Base-by-base conservation (phyloP, 2,797 vertebrate genomes). In the Phoeniculus purpureus region DNA sequence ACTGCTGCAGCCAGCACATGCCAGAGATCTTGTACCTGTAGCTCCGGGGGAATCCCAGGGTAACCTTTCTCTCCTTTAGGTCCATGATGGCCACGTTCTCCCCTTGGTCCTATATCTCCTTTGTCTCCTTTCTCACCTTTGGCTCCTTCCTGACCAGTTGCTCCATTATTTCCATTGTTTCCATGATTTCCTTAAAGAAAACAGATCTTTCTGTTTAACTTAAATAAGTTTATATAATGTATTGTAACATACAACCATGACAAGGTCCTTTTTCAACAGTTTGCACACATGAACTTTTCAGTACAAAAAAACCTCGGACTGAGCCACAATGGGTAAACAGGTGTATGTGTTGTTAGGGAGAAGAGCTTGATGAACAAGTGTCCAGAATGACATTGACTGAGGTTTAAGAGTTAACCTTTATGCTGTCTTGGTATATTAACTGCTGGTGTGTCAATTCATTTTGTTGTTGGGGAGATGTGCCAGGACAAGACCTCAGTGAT, bases 131-230 rank as follows among this genome's bases (percentile, higher is more conserved):
- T 98, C 65, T 98, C 98, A 50, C 98, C 98, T 93, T 98, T 98
- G 72, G 95, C 89, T 73, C 98, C 98, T 93, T 98, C 98, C 7
- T 97, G 97, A 26, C 98, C 98, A 32, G 97, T 97, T 86, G 97
- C 97, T 91, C 98, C 98, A 23, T 98, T 98, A 89, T 98, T 98
- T 81, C 98, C 98, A 85, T 98, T 98, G 92, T 98, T 98, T 50
- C 98, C 98, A 51, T 98, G 98, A 64, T 98, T 98, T 95, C 98
- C 98, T 98, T 93, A 87, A 95, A 67, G 89, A 21, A 85, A 92
- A 26, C 32, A 93, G 82, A 91, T 8, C 6, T 71, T 75, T 81
- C 43, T 61, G 31, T 23, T 90, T 74, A 67, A 58, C 21, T 78
- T 73, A 25, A 87, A 45, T 32, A 25, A 23, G 54, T 34, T 40